A percentile compares a stretch with the other conserved stretches of the same genome.
Conservation (phyloP, 2,113 vertebrate genomes). For the Passer domesticus region DNA sequence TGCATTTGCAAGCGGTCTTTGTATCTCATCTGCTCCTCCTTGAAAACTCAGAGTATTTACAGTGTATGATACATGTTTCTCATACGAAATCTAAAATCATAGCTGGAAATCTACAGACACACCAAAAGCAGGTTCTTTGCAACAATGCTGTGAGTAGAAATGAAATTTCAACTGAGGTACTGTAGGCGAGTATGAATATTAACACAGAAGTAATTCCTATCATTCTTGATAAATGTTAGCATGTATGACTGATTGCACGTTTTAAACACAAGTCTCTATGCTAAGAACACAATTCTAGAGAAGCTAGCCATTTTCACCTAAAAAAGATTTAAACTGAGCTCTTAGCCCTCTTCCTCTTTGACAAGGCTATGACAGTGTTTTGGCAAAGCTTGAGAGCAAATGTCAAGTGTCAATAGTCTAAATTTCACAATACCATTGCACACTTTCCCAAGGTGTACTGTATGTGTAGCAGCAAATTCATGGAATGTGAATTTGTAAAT, state of each 20-base stretch:
- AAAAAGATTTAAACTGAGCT: not conserved
- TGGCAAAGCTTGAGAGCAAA: not conserved
- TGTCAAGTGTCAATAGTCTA: not conserved
- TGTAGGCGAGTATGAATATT: not conserved
- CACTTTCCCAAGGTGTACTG: not conserved
- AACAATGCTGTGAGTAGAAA: not conserved
- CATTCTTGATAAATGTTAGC: rapidly evolving
- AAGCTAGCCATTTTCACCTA: not conserved
- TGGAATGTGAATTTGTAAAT: not conserved
- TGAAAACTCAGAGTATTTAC: not conserved
- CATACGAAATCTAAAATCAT: rapidly evolving
- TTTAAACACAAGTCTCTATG: not conserved
- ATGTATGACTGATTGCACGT: not conserved
- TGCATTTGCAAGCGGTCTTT: not conserved
- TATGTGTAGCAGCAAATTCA: not conserved
- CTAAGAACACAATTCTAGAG: not conserved
- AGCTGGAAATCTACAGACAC: not conserved
- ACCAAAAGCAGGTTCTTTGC: not conserved
- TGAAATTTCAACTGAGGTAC: not conserved
- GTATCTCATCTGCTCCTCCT: not conserved
- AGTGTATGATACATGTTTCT: not conserved
- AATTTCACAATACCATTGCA: not conserved
- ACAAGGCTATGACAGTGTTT: not conserved
- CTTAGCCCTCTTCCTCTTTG: not conserved
- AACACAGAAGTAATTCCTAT: not conserved